Percentiles rank a stretch among this genome's conserved stretches.
Evolutionary conservation across 30 jellyfish, hydroid and myxozoan species (phyloP).

Genomic region (Aurelia coerulea): DNA sequence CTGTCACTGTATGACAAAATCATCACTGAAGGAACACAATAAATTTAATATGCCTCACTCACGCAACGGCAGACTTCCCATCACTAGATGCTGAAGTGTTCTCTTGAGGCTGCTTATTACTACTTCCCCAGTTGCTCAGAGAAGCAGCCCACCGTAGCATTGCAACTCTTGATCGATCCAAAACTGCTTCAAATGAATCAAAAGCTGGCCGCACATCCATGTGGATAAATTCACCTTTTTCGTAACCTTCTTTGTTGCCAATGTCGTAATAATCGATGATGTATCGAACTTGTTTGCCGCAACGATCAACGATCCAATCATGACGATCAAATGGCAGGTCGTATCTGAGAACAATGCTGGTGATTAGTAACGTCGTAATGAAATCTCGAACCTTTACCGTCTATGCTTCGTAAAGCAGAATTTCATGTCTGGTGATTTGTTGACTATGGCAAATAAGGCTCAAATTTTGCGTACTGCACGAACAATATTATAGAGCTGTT

Average conservation of each 20-base stretch:
- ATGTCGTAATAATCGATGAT: slow-evolving; percentile 96
- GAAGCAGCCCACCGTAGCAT: slow-evolving; percentile 92
- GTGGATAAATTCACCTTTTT: slow-evolving; percentile 92
- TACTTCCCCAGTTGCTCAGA: slow-evolving; percentile 25
- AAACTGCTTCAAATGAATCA: slow-evolving; percentile 92
- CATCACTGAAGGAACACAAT: too few relatives aligned
- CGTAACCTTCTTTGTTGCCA: slow-evolving; percentile 92
- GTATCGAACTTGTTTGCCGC: slow-evolving; percentile 96
- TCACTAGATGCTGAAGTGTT: background rate
- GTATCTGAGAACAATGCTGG: slow-evolving; percentile 45
- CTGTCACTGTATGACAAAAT: too few relatives aligned
- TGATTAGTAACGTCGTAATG: too few relatives aligned
- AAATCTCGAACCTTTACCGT: too few relatives aligned
- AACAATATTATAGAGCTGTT: too few relatives aligned
- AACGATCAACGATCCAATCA: slow-evolving; percentile 98
- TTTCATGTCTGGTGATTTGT: too few relatives aligned
- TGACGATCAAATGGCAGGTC: slow-evolving; percentile 99
- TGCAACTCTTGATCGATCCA: slow-evolving; percentile 95
- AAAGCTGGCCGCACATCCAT: slow-evolving; percentile 99
- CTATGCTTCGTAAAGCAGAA: too few relatives aligned
- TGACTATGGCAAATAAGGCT: too few relatives aligned
- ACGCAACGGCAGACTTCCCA: too few relatives aligned
- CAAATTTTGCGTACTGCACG: too few relatives aligned
- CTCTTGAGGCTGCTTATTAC: background rate
- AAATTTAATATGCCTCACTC: too few relatives aligned